phyloP scores from a whole-genome alignment of 2,888 invertebrate species.

The Habroteleia sp. region DNA sequence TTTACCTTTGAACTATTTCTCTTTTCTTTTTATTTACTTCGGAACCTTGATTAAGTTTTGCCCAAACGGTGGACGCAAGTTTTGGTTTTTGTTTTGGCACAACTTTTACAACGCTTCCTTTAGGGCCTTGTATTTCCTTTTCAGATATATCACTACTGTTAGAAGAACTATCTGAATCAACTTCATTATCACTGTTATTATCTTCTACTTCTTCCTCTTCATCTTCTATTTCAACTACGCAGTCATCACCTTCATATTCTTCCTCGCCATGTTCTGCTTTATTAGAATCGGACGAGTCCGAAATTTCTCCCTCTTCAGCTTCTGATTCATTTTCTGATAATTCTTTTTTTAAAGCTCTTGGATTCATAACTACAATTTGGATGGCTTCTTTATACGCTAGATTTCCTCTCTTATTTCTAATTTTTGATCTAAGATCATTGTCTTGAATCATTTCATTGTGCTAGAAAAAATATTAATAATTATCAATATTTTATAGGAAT shows the following conservation, averaged over 20 bases:
- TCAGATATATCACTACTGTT: slow-evolving; percentile 80
- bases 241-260: slow-evolving; percentile 65
- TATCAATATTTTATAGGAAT: slow-evolving; percentile 1
- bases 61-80: slow-evolving; percentile 83
- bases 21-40: background rate
- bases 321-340: slow-evolving; percentile 68
- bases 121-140: slow-evolving; percentile 83
- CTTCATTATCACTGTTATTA: slow-evolving; percentile 68
- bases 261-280: slow-evolving; percentile 48
- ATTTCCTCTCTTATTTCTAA: slow-evolving; percentile 61
- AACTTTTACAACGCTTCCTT: slow-evolving; percentile 82
- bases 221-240: slow-evolving; percentile 66
- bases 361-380: slow-evolving; percentile 76
- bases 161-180: slow-evolving; percentile 65
- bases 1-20: background rate
- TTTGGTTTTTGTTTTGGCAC: slow-evolving; percentile 81
- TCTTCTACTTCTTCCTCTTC: slow-evolving; percentile 67
- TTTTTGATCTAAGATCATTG: slow-evolving; percentile 74
- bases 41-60: slow-evolving; percentile 81
- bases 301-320: slow-evolving; percentile 66
- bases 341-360: slow-evolving; percentile 64
- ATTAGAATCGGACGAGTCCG: slow-evolving; percentile 50
- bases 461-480: slow-evolving; percentile 16
- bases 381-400: slow-evolving; percentile 72
- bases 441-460: slow-evolving; percentile 38